These are phyloP conservation scores for Crypturellus undulatus DNA, from an alignment of 2,113 vertebrate genomes.

Conservation along the genomic window DNA sequence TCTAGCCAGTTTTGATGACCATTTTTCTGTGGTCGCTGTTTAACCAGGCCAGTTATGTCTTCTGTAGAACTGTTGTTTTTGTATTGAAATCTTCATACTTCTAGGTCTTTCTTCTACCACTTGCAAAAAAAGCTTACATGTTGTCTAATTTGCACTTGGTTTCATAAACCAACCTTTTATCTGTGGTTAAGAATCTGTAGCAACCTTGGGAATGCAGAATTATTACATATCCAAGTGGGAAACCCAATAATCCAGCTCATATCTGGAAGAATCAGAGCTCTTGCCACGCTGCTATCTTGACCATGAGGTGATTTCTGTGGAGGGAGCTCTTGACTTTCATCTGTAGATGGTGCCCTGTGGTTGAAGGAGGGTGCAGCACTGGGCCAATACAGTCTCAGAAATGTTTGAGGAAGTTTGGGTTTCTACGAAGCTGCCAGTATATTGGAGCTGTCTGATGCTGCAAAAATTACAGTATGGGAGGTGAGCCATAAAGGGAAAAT, in stretches of 20 bases:
- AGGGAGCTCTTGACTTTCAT: not conserved
- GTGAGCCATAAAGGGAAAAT: not conserved
- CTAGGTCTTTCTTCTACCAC: not conserved
- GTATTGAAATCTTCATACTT: conserved; percentile 18
- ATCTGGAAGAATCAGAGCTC: not conserved
- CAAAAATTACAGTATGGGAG: not conserved
- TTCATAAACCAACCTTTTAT: not conserved
- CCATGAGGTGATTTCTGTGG: not conserved
- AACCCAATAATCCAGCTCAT: conserved; percentile 18
- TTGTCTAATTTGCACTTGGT: not conserved
- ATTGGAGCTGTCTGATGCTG: not conserved
- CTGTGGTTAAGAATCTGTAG: not conserved
- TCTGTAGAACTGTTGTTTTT: not conserved
- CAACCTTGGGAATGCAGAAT: not conserved
- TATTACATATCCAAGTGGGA: not conserved
- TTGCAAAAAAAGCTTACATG: not conserved
- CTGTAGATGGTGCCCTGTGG: conserved; percentile 33
- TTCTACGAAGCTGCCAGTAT: not conserved
- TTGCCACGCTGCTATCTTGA: not conserved
- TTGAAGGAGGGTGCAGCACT: conserved; percentile 4
- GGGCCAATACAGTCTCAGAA: not conserved
- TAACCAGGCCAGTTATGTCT: not conserved
- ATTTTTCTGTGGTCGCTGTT: not conserved
- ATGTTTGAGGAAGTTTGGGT: not conserved
- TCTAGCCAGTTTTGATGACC: not conserved